These are phyloP conservation scores for Corythornis leucogaster DNA, from an alignment of 2,797 vertebrate species.

Conservation along the genomic window DNA sequence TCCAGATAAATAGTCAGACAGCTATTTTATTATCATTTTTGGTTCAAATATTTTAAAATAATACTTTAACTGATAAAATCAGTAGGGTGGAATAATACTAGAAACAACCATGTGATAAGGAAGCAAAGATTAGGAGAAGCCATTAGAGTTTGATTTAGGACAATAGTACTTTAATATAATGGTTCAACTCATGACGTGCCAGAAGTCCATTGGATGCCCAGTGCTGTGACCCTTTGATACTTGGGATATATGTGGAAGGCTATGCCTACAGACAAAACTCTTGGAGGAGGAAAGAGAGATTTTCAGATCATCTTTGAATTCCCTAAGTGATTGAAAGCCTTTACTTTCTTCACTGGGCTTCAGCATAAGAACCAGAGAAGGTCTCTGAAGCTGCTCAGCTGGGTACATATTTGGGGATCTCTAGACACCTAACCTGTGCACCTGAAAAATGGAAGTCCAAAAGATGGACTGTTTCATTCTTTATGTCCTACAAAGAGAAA, in stretches of 20 bases:
- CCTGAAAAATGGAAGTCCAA: neutral
- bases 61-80: neutral
- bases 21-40: neutral
- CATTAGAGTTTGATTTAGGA: neutral
- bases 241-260: neutral
- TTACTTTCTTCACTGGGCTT: neutral
- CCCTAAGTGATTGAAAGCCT: neutral
- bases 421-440: fast-evolving
- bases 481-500: neutral
- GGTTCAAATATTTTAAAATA: neutral
- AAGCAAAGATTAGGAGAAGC: neutral
- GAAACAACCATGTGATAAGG: neutral
- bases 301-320: neutral
- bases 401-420: fast-evolving
- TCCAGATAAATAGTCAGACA: neutral
- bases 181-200: fast-evolving
- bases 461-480: neutral
- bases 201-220: neutral
- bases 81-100: neutral
- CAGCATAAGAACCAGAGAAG: neutral
- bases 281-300: neutral
- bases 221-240: neutral
- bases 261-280: neutral
- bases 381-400: neutral
- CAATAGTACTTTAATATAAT: neutral